Evolutionary conservation across 2,888 invertebrate genomes (phyloP).

Genomic region (Cantharis flavilabris): DNA sequence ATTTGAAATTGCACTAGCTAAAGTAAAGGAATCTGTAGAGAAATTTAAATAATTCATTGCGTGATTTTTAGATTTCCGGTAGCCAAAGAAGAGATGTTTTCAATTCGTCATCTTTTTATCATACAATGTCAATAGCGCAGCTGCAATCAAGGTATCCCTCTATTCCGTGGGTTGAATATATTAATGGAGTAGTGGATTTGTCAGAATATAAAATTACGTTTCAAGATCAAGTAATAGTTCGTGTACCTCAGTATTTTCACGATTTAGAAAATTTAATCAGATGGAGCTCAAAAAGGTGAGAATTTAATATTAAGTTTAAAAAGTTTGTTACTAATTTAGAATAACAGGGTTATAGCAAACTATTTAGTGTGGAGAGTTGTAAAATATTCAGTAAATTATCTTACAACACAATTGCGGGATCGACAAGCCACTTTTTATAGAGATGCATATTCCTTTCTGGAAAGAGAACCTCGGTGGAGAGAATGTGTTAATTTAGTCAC

Average conservation of each 20-base stretch:
- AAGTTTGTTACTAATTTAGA: background rate
- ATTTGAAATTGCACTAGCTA: slow-evolving; percentile 51
- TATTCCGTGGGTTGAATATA: slow-evolving; percentile 82
- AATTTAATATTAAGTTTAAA: background rate
- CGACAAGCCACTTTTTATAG: slow-evolving; percentile 77
- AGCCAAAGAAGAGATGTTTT: slow-evolving; percentile 88
- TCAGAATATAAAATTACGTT: slow-evolving; percentile 61
- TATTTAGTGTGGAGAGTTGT: slow-evolving; percentile 89
- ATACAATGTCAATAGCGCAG: slow-evolving; percentile 81
- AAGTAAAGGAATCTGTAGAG: background rate
- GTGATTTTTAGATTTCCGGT: slow-evolving; percentile 66
- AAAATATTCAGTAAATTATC: slow-evolving; percentile 75
- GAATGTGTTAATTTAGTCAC: slow-evolving; percentile 75
- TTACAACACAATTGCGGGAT: slow-evolving; percentile 73
- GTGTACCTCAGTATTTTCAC: slow-evolving; percentile 79
- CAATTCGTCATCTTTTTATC: slow-evolving; percentile 87
- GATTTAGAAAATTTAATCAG: slow-evolving; percentile 67
- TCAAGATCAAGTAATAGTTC: slow-evolving; percentile 80
- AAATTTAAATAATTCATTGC: background rate
- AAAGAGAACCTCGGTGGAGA: slow-evolving; percentile 79
- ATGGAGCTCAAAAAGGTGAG: slow-evolving; percentile 60
- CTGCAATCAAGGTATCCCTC: slow-evolving; percentile 75
- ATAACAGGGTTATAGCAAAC: slow-evolving; percentile 71
- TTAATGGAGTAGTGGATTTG: slow-evolving; percentile 74
- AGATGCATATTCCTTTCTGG: slow-evolving; percentile 75